Percentiles rank a stretch among this genome's conserved stretches.
Evolutionary conservation across 2,888 invertebrate species (phyloP).

Genomic region (Ectobius pallidus): DNA sequence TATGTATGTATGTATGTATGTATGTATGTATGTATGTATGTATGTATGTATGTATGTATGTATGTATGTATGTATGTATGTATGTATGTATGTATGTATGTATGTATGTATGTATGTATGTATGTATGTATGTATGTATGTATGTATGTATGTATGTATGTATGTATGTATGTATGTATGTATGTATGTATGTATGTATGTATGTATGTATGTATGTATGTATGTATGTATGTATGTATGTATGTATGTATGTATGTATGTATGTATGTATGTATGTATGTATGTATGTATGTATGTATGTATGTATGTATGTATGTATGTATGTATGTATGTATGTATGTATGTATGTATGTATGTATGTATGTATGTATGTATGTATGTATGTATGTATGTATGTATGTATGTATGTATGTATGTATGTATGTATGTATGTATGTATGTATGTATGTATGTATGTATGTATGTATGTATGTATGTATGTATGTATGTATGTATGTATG

Average conservation of each 20-base stretch:
- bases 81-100: too few relatives aligned
- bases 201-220: too few relatives aligned
- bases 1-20: too few relatives aligned
- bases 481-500: too few relatives aligned
- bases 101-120: too few relatives aligned
- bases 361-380: conserved; percentile 21
- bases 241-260: conserved; percentile 33
- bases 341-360: conserved; percentile 20
- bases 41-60: too few relatives aligned
- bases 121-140: too few relatives aligned
- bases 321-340: conserved; percentile 22
- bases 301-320: conserved; percentile 28
- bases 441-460: conserved; percentile 27
- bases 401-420: conserved; percentile 23
- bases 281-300: conserved; percentile 33
- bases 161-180: too few relatives aligned
- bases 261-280: conserved; percentile 35
- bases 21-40: too few relatives aligned
- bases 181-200: too few relatives aligned
- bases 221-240: conserved; percentile 22
- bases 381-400: conserved; percentile 18
- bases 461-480: conserved; percentile 2
- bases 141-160: too few relatives aligned
- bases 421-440: conserved; percentile 28
- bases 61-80: too few relatives aligned